Conservation (phyloP, 1,140 invertebrate genomes). For the Caenorhabditis elegans region DNA sequence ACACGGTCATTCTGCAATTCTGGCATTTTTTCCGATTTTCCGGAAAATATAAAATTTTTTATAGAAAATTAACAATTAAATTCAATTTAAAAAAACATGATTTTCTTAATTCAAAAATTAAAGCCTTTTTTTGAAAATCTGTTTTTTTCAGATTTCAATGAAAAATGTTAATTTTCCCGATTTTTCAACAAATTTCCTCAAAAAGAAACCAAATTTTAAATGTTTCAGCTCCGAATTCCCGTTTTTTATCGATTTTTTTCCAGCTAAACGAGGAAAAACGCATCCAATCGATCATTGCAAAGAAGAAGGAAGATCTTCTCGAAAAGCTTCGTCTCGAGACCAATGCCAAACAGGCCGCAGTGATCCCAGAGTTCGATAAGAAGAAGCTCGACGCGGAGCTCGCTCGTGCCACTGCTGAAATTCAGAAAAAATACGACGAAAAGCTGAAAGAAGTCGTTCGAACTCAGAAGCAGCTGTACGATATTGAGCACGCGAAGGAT, state of each 20-base stretch:
- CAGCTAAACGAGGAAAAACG: slow-evolving; percentile 55
- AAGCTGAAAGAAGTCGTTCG: slow-evolving; percentile 69
- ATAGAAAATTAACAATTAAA: no score
- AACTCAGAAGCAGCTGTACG: slow-evolving; percentile 58
- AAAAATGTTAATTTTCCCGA: no score
- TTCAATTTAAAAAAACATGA: no score
- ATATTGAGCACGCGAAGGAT: slow-evolving; percentile 39
- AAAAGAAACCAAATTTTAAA: no score
- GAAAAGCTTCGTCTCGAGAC: slow-evolving; percentile 2
- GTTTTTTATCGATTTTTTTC: neutral
- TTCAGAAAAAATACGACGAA: slow-evolving; percentile 39
- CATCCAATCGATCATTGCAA: slow-evolving; percentile 52
- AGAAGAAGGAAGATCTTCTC: slow-evolving; percentile 53
- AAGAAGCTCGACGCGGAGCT: slow-evolving; percentile 33
- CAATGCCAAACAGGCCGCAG: neutral
- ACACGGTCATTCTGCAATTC: no score
- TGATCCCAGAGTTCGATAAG: neutral
- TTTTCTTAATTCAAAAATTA: no score
- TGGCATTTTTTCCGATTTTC: no score
- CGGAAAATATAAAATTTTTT: no score
- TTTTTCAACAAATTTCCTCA: no score
- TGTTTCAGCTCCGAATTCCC: neutral
- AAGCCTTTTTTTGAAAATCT: no score
- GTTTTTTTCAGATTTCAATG: no score
- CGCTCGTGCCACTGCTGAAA: slow-evolving; percentile 12